A percentile compares a stretch with the other conserved stretches of the same genome.
Evolutionary conservation across 64 coral and sea anemone species (phyloP).

Genomic region (Cladopsammia gracilis): DNA sequence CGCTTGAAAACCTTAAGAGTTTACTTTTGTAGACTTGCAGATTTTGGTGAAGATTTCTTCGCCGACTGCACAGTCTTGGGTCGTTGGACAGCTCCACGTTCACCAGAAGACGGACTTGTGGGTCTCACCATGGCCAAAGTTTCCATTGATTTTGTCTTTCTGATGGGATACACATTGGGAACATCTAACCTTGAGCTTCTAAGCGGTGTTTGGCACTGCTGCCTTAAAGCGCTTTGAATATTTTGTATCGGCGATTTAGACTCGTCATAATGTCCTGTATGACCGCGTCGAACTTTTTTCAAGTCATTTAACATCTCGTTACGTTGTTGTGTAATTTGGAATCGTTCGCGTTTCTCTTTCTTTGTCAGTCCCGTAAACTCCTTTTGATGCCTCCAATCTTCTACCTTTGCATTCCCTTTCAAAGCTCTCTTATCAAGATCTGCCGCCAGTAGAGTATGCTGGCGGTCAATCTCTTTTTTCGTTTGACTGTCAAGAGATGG

Average conservation of each 20-base stretch:
- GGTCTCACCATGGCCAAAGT: background rate
- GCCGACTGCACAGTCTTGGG: background rate
- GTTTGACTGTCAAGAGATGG: constrained; percentile 35
- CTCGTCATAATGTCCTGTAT: constrained; percentile 78
- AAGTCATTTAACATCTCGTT: constrained; percentile 76
- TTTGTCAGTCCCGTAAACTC: constrained; percentile 57
- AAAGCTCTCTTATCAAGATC: constrained; percentile 76
- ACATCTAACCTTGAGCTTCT: constrained; percentile 51
- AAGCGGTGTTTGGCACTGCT: constrained; percentile 37
- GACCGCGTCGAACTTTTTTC: constrained; percentile 45
- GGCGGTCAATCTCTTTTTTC: constrained; percentile 70
- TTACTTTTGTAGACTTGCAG: background rate
- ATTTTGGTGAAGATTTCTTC: background rate
- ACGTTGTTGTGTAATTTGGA: constrained; percentile 44
- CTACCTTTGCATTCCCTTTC: constrained; percentile 75
- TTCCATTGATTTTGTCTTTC: constrained; percentile 70
- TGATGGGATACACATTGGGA: constrained; percentile 15
- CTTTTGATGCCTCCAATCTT: constrained; percentile 79
- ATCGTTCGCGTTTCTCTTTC: constrained; percentile 66
- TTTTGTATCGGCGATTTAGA: constrained; percentile 80
- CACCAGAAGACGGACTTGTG: background rate
- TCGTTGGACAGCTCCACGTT: background rate
- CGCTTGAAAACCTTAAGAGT: background rate
- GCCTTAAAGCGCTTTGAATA: constrained; percentile 66
- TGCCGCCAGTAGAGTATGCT: constrained; percentile 64